These are phyloP conservation scores for Priocnemis perturbator DNA, from an alignment of 2,888 invertebrate genomes.

Conservation along the genomic window DNA sequence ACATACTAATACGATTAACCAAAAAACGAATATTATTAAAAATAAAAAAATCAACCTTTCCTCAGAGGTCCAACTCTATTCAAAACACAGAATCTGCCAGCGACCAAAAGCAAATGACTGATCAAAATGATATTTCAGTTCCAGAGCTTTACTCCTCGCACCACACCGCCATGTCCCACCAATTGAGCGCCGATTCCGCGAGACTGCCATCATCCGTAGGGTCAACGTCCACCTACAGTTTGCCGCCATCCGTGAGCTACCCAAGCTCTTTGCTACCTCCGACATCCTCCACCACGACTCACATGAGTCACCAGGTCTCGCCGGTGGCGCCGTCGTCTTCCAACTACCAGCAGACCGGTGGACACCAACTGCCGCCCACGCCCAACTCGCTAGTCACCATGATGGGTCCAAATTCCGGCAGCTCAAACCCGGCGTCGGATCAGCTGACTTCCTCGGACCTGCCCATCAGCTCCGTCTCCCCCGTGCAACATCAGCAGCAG, in stretches of 20 bases:
- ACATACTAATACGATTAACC: too few species aligned
- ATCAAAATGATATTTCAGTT: constrained; percentile 40
- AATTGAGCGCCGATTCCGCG: constrained; percentile 67
- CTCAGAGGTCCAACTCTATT: too few species aligned
- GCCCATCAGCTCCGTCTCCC: constrained; percentile 63
- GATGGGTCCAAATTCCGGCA: constrained; percentile 76
- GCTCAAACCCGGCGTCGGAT: constrained; percentile 66
- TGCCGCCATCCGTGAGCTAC: constrained; percentile 76
- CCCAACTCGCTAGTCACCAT: constrained; percentile 76
- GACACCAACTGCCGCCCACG: constrained; percentile 74
- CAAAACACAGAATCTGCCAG: too few species aligned
- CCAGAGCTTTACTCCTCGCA: constrained; percentile 73
- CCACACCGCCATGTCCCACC: constrained; percentile 68
- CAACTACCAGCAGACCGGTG: constrained; percentile 73
- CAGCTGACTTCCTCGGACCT: constrained; percentile 61
- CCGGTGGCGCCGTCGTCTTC: constrained; percentile 74
- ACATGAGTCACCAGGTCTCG: constrained; percentile 74
- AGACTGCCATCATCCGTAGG: constrained; percentile 73
- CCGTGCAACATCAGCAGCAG: constrained; percentile 58
- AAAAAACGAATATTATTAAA: too few species aligned
- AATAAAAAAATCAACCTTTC: too few species aligned
- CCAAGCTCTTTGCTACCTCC: constrained; percentile 68
- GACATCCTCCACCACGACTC: constrained; percentile 77
- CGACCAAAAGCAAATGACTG: too few species aligned
- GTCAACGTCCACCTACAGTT: constrained; percentile 69